phyloP scores from a whole-genome alignment of 2,888 invertebrate species.

The Periphyllus acericola region DNA sequence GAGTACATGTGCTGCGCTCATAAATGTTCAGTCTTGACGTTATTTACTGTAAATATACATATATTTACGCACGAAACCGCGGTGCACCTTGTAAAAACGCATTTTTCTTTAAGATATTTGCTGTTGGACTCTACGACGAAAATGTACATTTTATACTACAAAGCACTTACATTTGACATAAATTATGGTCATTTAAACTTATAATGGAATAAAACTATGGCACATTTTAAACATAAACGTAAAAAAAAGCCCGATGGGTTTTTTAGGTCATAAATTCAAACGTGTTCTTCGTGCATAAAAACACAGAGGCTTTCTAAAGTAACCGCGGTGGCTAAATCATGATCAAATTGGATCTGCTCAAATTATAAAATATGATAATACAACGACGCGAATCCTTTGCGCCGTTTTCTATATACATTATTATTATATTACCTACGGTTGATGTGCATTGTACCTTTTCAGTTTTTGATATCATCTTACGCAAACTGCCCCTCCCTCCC shows the following conservation, averaged over 20 bases:
- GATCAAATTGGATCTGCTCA: slow-evolving; percentile 15
- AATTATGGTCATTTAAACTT: slow-evolving; percentile 55
- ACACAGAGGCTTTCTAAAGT: not conserved
- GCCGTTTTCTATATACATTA: not conserved
- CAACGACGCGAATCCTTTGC: slow-evolving; percentile 17
- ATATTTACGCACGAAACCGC: not conserved
- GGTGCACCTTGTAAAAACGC: slow-evolving; percentile 16
- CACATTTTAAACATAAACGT: slow-evolving; percentile 42
- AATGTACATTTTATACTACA: slow-evolving; percentile 13
- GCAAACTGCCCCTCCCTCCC: not conserved
- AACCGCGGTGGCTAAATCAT: slow-evolving; percentile 35
- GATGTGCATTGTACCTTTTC: not conserved
- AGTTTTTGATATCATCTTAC: not conserved
- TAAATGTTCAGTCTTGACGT: slow-evolving; percentile 21
- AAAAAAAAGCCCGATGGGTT: slow-evolving; percentile 47
- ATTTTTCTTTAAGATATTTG: slow-evolving; percentile 29
- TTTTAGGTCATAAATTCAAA: slow-evolving; percentile 56
- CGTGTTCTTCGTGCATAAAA: not conserved
- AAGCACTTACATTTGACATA: slow-evolving; percentile 40
- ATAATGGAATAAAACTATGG: slow-evolving; percentile 53
- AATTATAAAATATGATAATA: slow-evolving; percentile 13
- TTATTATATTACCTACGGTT: not conserved
- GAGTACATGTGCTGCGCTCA: not conserved
- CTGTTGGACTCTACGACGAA: slow-evolving; percentile 14
- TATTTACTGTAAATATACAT: slow-evolving; percentile 19